These are phyloP conservation scores for Drosophila atripex DNA, from an alignment of 2,888 invertebrate genomes.

Conservation along the genomic window DNA sequence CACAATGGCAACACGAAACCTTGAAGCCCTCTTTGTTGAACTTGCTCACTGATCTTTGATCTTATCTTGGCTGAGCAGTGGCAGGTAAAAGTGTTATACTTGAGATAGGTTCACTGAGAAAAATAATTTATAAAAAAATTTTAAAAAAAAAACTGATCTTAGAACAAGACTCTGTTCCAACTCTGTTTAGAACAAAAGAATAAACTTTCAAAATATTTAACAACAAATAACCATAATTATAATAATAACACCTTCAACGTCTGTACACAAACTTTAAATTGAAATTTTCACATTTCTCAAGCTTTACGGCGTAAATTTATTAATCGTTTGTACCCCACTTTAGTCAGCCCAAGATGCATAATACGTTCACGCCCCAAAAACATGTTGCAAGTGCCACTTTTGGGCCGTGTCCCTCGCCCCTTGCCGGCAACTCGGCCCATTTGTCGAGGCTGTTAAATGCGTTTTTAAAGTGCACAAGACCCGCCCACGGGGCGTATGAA, in stretches of 20 bases:
- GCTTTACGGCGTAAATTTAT: slow-evolving; percentile 36
- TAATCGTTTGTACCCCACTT: slow-evolving; percentile 47
- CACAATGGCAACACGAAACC: slow-evolving; percentile 67
- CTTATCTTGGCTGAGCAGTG: slow-evolving; percentile 41
- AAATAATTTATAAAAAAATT: background rate
- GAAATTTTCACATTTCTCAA: slow-evolving; percentile 61
- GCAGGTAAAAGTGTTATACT: slow-evolving; percentile 62
- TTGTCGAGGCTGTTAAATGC: slow-evolving; percentile 44
- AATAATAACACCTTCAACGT: background rate
- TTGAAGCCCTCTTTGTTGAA: slow-evolving; percentile 45
- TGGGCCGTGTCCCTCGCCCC: slow-evolving; percentile 33
- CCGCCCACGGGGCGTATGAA: slow-evolving; percentile 53
- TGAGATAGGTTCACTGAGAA: slow-evolving; percentile 14
- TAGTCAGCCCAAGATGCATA: slow-evolving; percentile 20
- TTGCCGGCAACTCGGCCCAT: slow-evolving; percentile 7
- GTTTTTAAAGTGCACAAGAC: slow-evolving; percentile 53
- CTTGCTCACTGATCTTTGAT: slow-evolving; percentile 72
- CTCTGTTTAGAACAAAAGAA: no score
- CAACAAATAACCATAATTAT: background rate
- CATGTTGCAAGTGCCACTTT: slow-evolving; percentile 72
- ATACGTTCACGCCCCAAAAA: slow-evolving; percentile 53
- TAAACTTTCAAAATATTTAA: background rate
- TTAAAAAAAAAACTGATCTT: no score
- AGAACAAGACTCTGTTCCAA: no score
- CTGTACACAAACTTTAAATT: slow-evolving; percentile 43